Base-by-base conservation (phyloP, 2,888 invertebrate genomes). In the Caradrina kadenii region DNA sequence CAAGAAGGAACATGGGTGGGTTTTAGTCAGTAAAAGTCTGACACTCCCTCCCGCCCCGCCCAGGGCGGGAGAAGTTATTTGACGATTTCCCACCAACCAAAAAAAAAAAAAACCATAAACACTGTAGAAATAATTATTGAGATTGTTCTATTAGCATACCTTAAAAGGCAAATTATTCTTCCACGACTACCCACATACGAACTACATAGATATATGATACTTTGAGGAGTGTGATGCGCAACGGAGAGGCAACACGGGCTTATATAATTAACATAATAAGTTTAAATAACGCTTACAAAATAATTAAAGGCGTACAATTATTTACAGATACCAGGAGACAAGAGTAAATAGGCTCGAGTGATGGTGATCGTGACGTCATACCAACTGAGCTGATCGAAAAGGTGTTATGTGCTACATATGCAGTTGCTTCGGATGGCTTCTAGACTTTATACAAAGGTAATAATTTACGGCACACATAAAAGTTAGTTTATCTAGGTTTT, bases 361-460 rank as follows among this genome's bases (percentile, higher is more conserved):
- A 63, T 73, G 76, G 61, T 76, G 63, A 62, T 54, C 52, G 22
- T 54, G 79, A 56, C 50, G 21, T 53, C 52, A 54, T 4, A 55
- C 45, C 76, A n/a, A 50, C 67, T 63, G 50, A 62, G 54, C 71
- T 80, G 65, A 80, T 55, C 10, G 70, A 70, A 52, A 63, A 61
- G 26, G 66, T 84, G 86, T 75, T 81, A 93, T 94, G 94, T 94
- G 94, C 87, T 90, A 88, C 72, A 78, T 94, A 76, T 93, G 87
- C 84, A 87, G 80, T 71, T 93, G 91, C 76, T 89, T 90, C 72
- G 85, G 84, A 65, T 93, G 91, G 91, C 69, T 76, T 22, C 80
- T 94, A 70, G 93, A 94, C 81, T 73, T 92, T 39, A 2, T 93
- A 73, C 94, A 94, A 86, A 92, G 93, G 94, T n/a, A n/a, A n/a